Evolutionary conservation across 2,888 invertebrate genomes (phyloP).

Genomic region (Biston stratarius): DNA sequence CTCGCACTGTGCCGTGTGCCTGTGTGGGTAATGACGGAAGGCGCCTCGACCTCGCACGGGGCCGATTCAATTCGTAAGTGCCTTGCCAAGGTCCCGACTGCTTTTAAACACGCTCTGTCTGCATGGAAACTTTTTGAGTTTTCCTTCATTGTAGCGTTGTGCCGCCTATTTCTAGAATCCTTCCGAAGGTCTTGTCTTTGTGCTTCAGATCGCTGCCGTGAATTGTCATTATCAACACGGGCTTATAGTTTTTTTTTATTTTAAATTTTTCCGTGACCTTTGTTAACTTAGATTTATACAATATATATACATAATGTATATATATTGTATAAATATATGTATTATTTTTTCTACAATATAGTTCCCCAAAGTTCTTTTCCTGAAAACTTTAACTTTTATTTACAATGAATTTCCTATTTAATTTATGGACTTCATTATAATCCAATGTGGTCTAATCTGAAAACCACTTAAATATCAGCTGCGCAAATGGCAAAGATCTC

Average conservation of each 20-base stretch:
- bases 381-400: no score
- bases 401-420: neutral
- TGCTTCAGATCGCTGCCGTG: constrained; percentile 19
- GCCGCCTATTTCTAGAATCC: constrained; percentile 30
- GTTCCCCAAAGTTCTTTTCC: no score
- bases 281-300: no score
- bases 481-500: constrained; percentile 33
- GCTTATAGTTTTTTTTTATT: neutral
- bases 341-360: no score
- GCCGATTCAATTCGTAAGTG: constrained; percentile 73
- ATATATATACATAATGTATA: no score
- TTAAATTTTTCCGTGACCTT: no score
- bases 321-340: no score
- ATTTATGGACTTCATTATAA: constrained; percentile 4
- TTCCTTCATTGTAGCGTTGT: constrained; percentile 52
- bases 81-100: constrained; percentile 67
- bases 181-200: constrained; percentile 24
- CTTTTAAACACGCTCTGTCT: constrained; percentile 53
- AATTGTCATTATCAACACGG: constrained; percentile 14
- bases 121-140: constrained; percentile 64
- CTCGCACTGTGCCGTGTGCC: constrained; percentile 32
- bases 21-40: constrained; percentile 56
- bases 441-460: constrained; percentile 21
- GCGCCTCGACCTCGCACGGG: constrained; percentile 64
- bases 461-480: constrained; percentile 21